Evolutionary conservation across 2,113 vertebrate genomes (phyloP).

Genomic region (Heliornis fulica): DNA sequence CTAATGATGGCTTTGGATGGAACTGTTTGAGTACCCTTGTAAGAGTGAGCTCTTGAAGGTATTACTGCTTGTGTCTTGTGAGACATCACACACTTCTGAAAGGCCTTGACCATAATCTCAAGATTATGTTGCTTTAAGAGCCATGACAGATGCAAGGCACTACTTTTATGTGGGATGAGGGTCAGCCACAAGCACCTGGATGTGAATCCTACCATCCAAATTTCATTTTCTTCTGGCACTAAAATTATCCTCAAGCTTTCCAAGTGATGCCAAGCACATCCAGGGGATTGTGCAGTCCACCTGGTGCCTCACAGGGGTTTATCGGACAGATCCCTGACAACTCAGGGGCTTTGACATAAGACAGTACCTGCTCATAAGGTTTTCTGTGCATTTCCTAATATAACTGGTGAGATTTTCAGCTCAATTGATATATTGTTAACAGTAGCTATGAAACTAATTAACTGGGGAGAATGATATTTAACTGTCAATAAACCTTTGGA

Average conservation of each 20-base stretch:
- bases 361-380: not conserved
- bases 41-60: not conserved
- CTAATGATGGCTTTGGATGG: not conserved
- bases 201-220: not conserved
- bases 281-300: not conserved
- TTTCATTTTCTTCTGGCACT: not conserved
- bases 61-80: not conserved
- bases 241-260: not conserved
- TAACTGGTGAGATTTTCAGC: not conserved
- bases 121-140: not conserved
- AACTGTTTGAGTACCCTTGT: not conserved
- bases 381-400: not conserved
- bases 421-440: constrained; percentile 40
- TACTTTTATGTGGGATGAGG: not conserved
- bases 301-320: not conserved
- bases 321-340: not conserved
- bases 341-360: not conserved
- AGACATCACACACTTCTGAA: not conserved
- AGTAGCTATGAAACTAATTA: constrained; percentile 60
- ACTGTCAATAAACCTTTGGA: constrained; percentile 58
- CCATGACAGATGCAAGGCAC: not conserved
- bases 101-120: not conserved
- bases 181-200: not conserved
- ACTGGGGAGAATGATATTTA: constrained; percentile 52
- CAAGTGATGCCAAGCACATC: not conserved